These are phyloP conservation scores for Enteromius viviparus DNA, from an alignment of 2,797 vertebrate genomes.

Conservation along the genomic window DNA sequence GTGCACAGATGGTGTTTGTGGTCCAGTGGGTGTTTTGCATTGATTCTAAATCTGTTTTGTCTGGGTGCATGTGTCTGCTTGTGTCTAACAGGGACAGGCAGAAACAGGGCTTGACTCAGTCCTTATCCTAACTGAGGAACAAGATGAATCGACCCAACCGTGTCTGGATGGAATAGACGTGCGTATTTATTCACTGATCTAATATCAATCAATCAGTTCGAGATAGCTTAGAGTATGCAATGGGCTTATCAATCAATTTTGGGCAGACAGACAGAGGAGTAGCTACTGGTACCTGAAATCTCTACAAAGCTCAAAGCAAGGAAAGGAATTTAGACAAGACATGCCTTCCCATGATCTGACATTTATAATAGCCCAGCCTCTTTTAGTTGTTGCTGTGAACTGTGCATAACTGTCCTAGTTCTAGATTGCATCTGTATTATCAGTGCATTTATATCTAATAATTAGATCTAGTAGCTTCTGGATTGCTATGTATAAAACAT, in stretches of 20 bases:
- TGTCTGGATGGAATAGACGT: slow-evolving; percentile 75
- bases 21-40: neutral
- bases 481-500: neutral
- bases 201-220: neutral
- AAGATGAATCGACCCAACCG: slow-evolving; percentile 65
- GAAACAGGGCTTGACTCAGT: slow-evolving; percentile 75
- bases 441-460: neutral
- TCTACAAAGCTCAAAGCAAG: neutral
- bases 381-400: neutral
- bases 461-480: neutral
- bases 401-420: neutral
- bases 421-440: neutral
- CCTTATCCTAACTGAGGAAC: slow-evolving; percentile 76
- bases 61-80: slow-evolving; percentile 26
- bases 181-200: neutral
- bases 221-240: neutral
- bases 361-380: neutral
- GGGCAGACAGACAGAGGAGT: neutral
- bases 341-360: neutral
- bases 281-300: neutral
- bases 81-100: slow-evolving; percentile 67
- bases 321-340: neutral
- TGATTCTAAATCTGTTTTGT: slow-evolving; percentile 38
- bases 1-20: slow-evolving; percentile 10
- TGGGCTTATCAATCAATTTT: neutral